These are phyloP conservation scores for Albula glossodonta DNA, from an alignment of 2,113 vertebrate species.

Conservation along the genomic window DNA sequence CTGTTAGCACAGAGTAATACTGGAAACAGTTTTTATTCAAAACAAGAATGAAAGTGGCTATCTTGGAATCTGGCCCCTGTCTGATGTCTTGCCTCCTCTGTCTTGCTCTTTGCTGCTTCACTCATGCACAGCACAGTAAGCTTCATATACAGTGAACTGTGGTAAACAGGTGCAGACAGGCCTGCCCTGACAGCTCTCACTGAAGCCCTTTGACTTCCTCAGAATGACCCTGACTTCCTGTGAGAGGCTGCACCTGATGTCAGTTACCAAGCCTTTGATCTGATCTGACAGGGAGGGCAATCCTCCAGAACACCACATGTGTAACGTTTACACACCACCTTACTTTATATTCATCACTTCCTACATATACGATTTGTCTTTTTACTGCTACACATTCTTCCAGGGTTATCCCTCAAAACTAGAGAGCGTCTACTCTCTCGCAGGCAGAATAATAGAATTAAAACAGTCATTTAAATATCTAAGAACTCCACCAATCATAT, in stretches of 20 bases:
- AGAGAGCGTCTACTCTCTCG: no score
- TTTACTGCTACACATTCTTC: no score
- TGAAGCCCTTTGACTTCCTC: not conserved
- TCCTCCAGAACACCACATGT: no score
- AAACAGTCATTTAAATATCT: no score
- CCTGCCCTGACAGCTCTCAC: not conserved
- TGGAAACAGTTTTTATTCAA: not conserved
- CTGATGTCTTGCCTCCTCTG: not conserved
- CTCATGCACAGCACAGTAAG: not conserved
- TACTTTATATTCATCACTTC: no score
- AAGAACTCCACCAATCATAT: no score
- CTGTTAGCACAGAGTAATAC: not conserved
- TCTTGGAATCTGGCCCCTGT: not conserved
- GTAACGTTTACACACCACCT: no score
- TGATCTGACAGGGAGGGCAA: no score
- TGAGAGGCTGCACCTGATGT: not conserved
- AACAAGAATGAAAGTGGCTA: not conserved
- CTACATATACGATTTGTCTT: no score
- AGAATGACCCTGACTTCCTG: conserved; percentile 5
- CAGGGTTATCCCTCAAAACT: no score
- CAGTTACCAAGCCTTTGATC: not conserved
- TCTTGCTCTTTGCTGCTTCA: not conserved
- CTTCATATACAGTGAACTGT: not conserved
- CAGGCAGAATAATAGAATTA: no score
- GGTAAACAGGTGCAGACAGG: not conserved